A percentile compares a stretch with the other conserved stretches of the same genome.
Evolutionary conservation across 2,113 vertebrate species (phyloP).

Genomic region (Trematomus loennbergii): DNA sequence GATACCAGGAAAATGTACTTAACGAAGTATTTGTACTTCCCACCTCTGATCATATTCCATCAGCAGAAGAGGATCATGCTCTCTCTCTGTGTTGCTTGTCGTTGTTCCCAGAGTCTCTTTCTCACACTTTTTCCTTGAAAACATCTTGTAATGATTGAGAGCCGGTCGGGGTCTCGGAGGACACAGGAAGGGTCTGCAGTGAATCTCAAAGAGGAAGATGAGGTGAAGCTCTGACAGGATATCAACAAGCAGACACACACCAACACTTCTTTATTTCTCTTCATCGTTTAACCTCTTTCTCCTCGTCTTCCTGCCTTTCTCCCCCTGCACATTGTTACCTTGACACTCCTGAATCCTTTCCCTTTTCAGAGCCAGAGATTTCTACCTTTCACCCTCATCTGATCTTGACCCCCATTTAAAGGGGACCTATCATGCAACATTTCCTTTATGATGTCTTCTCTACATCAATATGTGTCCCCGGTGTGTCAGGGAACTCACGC

Average conservation of each 20-base stretch:
- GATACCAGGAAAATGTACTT: too few species aligned
- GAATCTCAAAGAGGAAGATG: constrained; percentile 67
- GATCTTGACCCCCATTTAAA: constrained; percentile 28
- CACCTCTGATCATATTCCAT: constrained; percentile 3
- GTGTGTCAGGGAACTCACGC: too few species aligned
- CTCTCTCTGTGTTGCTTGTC: constrained; percentile 8
- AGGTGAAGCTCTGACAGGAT: constrained; percentile 57
- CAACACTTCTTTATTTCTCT: constrained; percentile 50
- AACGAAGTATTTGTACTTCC: too few species aligned
- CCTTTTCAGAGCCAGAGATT: constrained; percentile 36
- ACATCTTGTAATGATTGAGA: constrained; percentile 53
- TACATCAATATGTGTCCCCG: too few species aligned
- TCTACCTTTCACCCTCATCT: constrained; percentile 18
- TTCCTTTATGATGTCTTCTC: too few species aligned
- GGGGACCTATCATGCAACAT: neutral
- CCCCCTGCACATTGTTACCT: constrained; percentile 42
- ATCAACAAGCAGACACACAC: constrained; percentile 60
- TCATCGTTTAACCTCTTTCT: constrained; percentile 34
- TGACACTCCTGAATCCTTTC: constrained; percentile 49
- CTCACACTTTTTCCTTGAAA: constrained; percentile 27
- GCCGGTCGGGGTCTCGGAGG: constrained; percentile 50
- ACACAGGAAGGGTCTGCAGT: constrained; percentile 44
- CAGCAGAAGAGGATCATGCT: constrained; percentile 8
- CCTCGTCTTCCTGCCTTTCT: constrained; percentile 50
- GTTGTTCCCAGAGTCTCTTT: neutral